Percentiles rank a stretch among this genome's conserved stretches.
Evolutionary conservation across 2,888 invertebrate species (phyloP).

Genomic region (Celastrina argiolus): DNA sequence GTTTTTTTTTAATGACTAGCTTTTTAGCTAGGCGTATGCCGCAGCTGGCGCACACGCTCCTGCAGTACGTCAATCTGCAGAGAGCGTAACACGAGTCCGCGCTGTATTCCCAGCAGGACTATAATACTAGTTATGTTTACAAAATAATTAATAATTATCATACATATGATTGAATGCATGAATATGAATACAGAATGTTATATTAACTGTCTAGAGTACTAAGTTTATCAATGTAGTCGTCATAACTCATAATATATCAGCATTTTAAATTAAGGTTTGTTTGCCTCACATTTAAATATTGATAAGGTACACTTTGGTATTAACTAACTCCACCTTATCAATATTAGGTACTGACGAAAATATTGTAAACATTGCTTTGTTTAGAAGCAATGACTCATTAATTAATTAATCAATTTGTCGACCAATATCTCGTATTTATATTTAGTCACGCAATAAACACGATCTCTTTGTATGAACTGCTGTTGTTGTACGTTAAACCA

Average conservation of each 20-base stretch:
- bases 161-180: too few species aligned
- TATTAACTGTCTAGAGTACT: too few species aligned
- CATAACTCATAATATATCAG: too few species aligned
- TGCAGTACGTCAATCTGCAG: slow-evolving; percentile 92
- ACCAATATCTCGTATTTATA: slow-evolving; percentile 4
- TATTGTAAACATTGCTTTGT: background rate
- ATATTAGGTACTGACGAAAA: too few species aligned
- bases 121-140: too few species aligned
- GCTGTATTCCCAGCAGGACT: slow-evolving; percentile 85
- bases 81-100: slow-evolving; percentile 92
- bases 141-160: too few species aligned
- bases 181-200: too few species aligned
- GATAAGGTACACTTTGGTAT: too few species aligned
- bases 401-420: background rate
- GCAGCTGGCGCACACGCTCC: slow-evolving; percentile 88
- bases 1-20: slow-evolving; percentile 41
- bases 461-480: background rate
- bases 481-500: background rate
- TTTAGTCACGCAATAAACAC: background rate
- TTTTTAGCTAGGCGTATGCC: too few species aligned
- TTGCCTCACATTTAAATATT: background rate
- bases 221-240: too few species aligned
- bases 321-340: too few species aligned
- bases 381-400: background rate
- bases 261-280: background rate